phyloP scores from a whole-genome alignment of 2,797 vertebrate genomes.

The Falco biarmicus region DNA sequence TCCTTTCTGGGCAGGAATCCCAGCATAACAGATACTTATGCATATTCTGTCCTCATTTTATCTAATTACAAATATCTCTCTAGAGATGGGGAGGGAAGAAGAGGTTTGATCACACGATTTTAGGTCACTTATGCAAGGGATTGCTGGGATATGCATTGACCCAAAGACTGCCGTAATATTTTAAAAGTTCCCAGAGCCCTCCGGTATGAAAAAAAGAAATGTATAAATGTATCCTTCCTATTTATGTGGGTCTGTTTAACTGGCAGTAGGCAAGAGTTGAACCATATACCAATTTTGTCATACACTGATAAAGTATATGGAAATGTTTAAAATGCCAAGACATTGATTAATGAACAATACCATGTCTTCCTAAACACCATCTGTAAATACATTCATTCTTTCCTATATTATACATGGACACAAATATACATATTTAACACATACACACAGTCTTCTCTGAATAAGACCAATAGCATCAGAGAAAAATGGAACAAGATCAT shows the following conservation, averaged over 20 bases:
- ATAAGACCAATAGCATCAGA: background rate
- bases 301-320: background rate
- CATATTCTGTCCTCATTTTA: slow-evolving; percentile 80
- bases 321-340: slow-evolving; percentile 24
- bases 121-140: slow-evolving; percentile 73
- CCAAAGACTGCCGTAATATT: slow-evolving; percentile 35
- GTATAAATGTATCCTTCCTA: background rate
- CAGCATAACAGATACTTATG: slow-evolving; percentile 79
- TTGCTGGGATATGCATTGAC: slow-evolving; percentile 60
- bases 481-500: background rate
- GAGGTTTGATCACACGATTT: slow-evolving; percentile 72
- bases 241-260: slow-evolving; percentile 1
- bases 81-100: slow-evolving; percentile 64
- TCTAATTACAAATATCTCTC: slow-evolving; percentile 78
- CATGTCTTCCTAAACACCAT: background rate
- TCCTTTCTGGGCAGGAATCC: slow-evolving; percentile 79
- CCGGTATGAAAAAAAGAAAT: background rate
- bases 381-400: background rate
- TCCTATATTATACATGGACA: background rate
- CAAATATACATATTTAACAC: background rate
- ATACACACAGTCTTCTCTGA: background rate
- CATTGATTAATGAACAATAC: background rate
- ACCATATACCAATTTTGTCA: background rate
- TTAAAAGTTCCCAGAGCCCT: slow-evolving; percentile 51
- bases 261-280: slow-evolving; percentile 3